Conservation (phyloP, 2,888 invertebrate genomes). For the Macrosoma leucophasiata region DNA sequence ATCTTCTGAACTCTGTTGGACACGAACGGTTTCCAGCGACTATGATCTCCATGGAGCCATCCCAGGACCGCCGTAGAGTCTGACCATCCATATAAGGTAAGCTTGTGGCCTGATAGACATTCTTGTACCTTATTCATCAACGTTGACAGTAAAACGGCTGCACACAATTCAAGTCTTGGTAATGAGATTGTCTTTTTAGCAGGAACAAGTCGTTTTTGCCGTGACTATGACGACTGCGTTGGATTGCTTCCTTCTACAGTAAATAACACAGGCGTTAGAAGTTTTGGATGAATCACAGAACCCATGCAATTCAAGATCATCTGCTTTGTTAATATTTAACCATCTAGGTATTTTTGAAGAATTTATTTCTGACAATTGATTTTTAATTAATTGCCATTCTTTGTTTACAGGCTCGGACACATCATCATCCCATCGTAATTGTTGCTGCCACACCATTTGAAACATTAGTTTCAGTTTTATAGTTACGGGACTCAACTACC, state of each 20-base stretch:
- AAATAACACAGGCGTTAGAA: constrained; percentile 24
- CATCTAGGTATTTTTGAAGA: constrained; percentile 14
- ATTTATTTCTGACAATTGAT: constrained; percentile 4
- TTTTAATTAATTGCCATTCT: constrained; percentile 13
- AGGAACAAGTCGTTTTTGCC: constrained; percentile 16
- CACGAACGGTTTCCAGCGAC: constrained; percentile 21
- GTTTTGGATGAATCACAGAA: constrained; percentile 22
- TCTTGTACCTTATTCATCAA: constrained; percentile 2
- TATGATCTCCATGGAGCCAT: constrained; percentile 11
- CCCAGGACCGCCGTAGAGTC: constrained; percentile 8
- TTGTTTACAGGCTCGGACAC: constrained; percentile 1
- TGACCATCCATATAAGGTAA: constrained; percentile 2
- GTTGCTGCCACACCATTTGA: constrained; percentile 15
- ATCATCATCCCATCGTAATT: constrained; percentile 13
- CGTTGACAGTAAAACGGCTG: constrained; percentile 10
- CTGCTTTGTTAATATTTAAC: constrained; percentile 4
- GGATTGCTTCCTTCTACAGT: constrained; percentile 13
- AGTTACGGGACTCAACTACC: constrained; percentile 15
- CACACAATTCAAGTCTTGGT: constrained; percentile 19
- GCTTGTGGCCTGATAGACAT: not conserved
- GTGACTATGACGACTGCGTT: constrained; percentile 5
- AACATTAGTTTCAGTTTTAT: constrained; percentile 15
- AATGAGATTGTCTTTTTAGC: not conserved
- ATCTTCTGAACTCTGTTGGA: constrained; percentile 15
- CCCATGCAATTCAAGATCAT: constrained; percentile 20